Base-by-base conservation (phyloP, 53 echinoderm and acorn worm species). In the Arbacia lixula region DNA sequence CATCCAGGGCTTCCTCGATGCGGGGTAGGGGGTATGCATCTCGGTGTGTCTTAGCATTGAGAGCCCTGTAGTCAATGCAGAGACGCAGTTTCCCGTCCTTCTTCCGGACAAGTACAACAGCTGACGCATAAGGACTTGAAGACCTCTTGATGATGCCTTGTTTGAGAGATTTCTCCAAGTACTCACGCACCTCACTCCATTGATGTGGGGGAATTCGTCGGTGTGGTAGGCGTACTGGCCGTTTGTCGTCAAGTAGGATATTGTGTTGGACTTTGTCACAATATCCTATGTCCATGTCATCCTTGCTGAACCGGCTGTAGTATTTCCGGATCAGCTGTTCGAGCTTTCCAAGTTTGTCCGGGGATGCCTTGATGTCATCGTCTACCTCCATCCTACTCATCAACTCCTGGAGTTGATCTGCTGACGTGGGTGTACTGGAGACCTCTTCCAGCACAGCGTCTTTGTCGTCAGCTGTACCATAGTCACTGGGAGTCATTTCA, bases 1-100 rank as follows among this genome's bases (percentile, higher is more conserved):
- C 88, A n/a, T 93, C 91, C 12, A 91, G 54, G 16, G 93, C 77
- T 60, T 93, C 88, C 31, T 81, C 68, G 0, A 92, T 88, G 17
- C 88, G 78, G 10, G 89, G 88, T 3, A 93, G 83, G 12, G 90
- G 91, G 32, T 93, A 91, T 12, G 91, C 94, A 64, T 94, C 94
- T 27, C 74, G 74, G 39, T 83, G 91, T 8, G 94, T 93, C 41
- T 93, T 93, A 19, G 37, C 50, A 30, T 93, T 88, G 19, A 88
- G 79, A n/a, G 78, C 62, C 12, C 94, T 37, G 31, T 88, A 90
- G 37, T 93, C 93, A 49, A 66, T 31, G 21, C 66, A 66, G 14
- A 90, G 49, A 24, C 86, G 56, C n/a, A 93, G 82, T 36, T 49
- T 81, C 5, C 90, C 90, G 66, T 88, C 90, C 29, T 87, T 83